Evolutionary conservation across 2,888 invertebrate species (phyloP), one percentile per base, ranked within the genome.

Genomic region (Rugalucina vietnamica): DNA sequence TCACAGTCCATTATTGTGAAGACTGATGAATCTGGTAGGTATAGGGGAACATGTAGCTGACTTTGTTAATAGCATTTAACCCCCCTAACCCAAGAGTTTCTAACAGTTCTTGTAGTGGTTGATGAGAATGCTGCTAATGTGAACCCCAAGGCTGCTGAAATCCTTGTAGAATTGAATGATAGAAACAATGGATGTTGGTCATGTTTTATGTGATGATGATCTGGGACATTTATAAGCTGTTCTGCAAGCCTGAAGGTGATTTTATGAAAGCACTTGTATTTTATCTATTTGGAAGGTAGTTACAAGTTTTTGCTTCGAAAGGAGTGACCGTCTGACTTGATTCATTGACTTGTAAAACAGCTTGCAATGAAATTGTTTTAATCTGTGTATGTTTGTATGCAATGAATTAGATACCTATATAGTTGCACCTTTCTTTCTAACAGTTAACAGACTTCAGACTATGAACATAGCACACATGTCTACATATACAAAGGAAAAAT

Each of bases 11-110:
- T 98, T 96, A 97, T 97, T 94, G 97, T 98, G 93, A 97, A 97
- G 96, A 99, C 99, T 91, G 98, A 98, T 95, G 99, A 99, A 97
- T 99, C 98, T 97, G 99, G 99, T 99, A 98, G 97, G 98, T 90
- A 89, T 79, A 37, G 77, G 65, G 65, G 34, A 21, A 27, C 34
- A 65, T 21, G 34, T 65, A 21, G 1, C 29, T 2, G 65, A 65
- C 18, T 65, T 65, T 65, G n/a, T n/a, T n/a, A n/a, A 65, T 65
- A 5, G 34, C 65, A 34, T 65, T 65, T 4, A 65, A 14, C 29
- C 72, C 72, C 72, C 18, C 34, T 43, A 72, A 72, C 72, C 72
- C 72, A 27, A 36, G 14, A 18, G n/a, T 39, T 72, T 72, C 72
- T 72, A 72, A 49, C 34, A 57, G 8, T 57, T 34, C 65, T 65